Conservation (phyloP, 1,140 invertebrate genomes). For the Onthophagus taurus region DNA sequence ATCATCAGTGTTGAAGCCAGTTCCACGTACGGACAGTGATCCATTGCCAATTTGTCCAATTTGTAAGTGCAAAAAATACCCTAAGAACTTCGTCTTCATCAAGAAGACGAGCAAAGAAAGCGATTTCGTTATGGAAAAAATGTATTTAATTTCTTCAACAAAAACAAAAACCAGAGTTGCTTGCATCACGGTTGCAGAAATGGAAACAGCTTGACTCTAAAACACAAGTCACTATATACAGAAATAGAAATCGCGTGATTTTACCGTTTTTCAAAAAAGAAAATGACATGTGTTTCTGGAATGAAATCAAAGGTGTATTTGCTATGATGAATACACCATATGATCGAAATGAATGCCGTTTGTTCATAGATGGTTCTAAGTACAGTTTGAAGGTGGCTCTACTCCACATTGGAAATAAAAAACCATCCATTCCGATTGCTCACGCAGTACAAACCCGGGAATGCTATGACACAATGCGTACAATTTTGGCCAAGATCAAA, state of each 20-base stretch:
- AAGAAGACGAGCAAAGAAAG: conserved; percentile 1
- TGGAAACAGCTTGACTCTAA: conserved; percentile 8
- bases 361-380: too few relatives aligned
- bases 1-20: conserved; percentile 14
- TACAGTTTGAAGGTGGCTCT: background rate
- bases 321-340: too few relatives aligned
- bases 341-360: too few relatives aligned
- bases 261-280: too few relatives aligned
- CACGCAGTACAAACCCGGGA: conserved; percentile 8
- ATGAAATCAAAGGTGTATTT: too few relatives aligned
- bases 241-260: conserved; percentile 7
- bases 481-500: too few relatives aligned
- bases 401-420: conserved; percentile 7
- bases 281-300: too few relatives aligned
- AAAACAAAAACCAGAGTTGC: conserved; percentile 13
- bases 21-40: conserved; percentile 15
- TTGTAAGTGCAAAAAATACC: conserved; percentile 10
- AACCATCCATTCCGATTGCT: conserved; percentile 9
- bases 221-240: conserved; percentile 9
- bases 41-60: conserved; percentile 14
- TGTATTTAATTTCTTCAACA: conserved; percentile 9
- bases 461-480: conserved; percentile 7
- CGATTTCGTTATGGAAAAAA: conserved; percentile 5
- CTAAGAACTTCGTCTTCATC: conserved; percentile 6
- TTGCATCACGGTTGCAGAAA: conserved; percentile 11